A percentile compares a stretch with the other conserved stretches of the same genome.
Conservation (phyloP, 1,140 invertebrate species). For the Meloidogyne hapla region DNA sequence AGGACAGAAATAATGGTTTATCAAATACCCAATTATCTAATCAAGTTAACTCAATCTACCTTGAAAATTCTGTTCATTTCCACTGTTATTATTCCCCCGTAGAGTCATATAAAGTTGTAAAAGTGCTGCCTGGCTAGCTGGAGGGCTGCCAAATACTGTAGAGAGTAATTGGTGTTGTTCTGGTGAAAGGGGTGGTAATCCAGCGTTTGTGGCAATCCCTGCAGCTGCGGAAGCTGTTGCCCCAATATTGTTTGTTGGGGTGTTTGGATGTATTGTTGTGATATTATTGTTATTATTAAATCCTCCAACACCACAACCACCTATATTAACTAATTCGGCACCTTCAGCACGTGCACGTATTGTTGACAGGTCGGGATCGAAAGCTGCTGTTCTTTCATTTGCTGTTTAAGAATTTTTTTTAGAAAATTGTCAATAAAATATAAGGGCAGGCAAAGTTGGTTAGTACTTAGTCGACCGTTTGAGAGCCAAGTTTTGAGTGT, state of each 20-base stretch:
- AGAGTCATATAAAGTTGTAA: constrained; percentile 1
- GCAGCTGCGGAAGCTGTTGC: background rate
- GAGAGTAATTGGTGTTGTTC: constrained; percentile 1
- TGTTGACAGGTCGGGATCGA: constrained; percentile 1
- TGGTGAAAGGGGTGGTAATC: background rate
- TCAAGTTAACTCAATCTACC: too few species aligned
- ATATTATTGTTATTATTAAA: background rate
- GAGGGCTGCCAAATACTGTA: background rate
- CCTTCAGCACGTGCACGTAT: background rate
- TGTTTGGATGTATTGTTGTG: constrained; percentile 1
- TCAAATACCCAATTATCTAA: too few species aligned
- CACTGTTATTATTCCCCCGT: background rate
- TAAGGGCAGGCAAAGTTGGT: too few species aligned
- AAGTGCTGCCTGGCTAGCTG: background rate
- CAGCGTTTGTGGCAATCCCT: background rate
- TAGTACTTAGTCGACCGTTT: too few species aligned
- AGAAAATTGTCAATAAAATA: too few species aligned
- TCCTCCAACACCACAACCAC: background rate
- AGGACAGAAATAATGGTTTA: too few species aligned
- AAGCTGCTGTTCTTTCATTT: background rate
- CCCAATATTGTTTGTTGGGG: background rate
- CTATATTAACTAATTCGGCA: background rate
- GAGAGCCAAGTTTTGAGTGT: too few species aligned
- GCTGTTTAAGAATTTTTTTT: background rate
- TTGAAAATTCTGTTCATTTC: background rate